Evolutionary conservation across 1,140 invertebrate species (phyloP).

Genomic region (Apis cerana): DNA sequence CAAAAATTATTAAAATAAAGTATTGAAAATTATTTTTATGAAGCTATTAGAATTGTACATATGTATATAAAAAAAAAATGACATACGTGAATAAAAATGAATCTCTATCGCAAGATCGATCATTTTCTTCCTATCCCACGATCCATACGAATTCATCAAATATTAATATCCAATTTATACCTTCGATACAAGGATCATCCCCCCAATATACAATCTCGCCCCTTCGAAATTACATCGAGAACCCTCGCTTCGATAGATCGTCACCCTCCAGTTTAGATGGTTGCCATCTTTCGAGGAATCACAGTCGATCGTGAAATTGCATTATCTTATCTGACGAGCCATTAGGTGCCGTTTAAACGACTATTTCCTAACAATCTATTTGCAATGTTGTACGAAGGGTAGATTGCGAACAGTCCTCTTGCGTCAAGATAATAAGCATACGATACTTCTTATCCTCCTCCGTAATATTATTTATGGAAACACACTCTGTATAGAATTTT

Average conservation of each 20-base stretch:
- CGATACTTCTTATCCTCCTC: not conserved
- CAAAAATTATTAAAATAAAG: not conserved
- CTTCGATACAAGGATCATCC: constrained; percentile 71
- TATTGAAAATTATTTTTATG: no score
- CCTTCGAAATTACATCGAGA: constrained; percentile 30
- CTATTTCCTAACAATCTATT: constrained; percentile 43
- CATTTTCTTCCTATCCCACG: constrained; percentile 7
- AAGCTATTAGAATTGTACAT: no score
- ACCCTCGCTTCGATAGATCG: not conserved
- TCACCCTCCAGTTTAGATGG: constrained; percentile 10
- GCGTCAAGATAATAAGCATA: constrained; percentile 37
- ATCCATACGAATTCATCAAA: constrained; percentile 70
- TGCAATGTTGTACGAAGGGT: constrained; percentile 12
- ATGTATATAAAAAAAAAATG: not conserved
- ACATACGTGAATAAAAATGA: constrained; percentile 5
- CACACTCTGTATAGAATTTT: no score
- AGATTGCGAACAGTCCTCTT: constrained; percentile 18
- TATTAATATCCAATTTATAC: constrained; percentile 79
- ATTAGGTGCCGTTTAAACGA: constrained; percentile 45
- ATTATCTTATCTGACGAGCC: constrained; percentile 64
- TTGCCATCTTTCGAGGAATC: constrained; percentile 33
- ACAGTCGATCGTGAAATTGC: constrained; percentile 26
- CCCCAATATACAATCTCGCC: constrained; percentile 23
- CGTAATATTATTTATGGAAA: constrained; percentile 17
- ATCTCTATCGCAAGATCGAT: constrained; percentile 13